Evolutionary conservation across 2,113 vertebrate genomes (phyloP).

Genomic region (Eurystomus gularis): DNA sequence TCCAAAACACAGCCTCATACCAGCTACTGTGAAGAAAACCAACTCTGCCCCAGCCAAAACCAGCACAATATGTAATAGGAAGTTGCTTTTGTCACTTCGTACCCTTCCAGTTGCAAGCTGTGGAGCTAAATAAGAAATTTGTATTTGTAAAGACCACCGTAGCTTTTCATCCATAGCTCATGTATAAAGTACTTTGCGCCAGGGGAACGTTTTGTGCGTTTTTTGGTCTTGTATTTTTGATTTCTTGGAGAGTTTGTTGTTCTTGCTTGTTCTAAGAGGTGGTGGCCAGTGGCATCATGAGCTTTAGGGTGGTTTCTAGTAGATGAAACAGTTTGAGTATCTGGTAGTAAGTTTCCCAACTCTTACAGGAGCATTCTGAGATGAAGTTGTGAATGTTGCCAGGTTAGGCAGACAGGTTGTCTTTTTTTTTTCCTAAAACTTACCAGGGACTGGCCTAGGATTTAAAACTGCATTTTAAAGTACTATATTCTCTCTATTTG

Average conservation of each 20-base stretch:
- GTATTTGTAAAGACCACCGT: background rate
- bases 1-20: background rate
- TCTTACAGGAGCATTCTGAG: background rate
- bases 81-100: background rate
- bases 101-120: background rate
- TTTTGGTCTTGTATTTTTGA: background rate
- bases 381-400: background rate
- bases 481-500: rapidly evolving
- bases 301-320: background rate
- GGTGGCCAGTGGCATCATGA: background rate
- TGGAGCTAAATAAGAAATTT: background rate
- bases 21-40: background rate
- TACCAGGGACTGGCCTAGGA: background rate
- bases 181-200: background rate
- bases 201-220: background rate
- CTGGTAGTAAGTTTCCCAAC: background rate
- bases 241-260: background rate
- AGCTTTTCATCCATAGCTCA: background rate
- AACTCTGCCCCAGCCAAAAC: background rate
- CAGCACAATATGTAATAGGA: background rate
- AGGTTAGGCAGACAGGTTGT: background rate
- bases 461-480: background rate
- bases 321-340: background rate
- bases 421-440: background rate
- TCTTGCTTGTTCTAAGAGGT: background rate